These are phyloP conservation scores for Brienomyrus longianalis DNA, from an alignment of 2,113 vertebrate genomes.

Conservation along the genomic window DNA sequence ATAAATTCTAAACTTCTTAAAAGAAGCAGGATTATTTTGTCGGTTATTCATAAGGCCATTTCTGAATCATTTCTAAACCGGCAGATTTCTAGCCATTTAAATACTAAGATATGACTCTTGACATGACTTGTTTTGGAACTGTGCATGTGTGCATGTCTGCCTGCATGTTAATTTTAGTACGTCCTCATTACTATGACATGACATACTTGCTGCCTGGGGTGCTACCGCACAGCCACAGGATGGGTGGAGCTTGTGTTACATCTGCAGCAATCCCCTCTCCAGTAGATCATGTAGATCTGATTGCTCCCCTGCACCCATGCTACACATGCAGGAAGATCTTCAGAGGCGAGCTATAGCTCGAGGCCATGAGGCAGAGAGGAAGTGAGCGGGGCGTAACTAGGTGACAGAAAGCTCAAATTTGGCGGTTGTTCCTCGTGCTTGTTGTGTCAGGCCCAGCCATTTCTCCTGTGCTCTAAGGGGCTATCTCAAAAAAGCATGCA, in stretches of 20 bases:
- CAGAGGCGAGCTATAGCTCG: background rate
- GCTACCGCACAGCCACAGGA: background rate
- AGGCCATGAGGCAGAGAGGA: background rate
- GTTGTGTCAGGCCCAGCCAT: background rate
- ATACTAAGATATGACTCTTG: background rate
- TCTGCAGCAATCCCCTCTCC: background rate
- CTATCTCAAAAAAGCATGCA: background rate
- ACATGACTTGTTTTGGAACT: background rate
- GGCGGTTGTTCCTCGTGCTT: background rate
- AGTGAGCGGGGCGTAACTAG: background rate
- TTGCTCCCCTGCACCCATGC: background rate
- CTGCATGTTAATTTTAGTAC: background rate
- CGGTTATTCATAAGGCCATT: background rate
- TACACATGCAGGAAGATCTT: background rate
- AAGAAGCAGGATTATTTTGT: background rate
- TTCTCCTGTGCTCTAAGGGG: background rate
- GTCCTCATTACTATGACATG: background rate
- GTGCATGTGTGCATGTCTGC: background rate
- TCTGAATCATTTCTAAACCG: background rate
- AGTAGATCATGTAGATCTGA: background rate
- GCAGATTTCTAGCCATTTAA: background rate
- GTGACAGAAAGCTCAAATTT: background rate
- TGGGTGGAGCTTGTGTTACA: background rate
- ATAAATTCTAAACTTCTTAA: background rate
- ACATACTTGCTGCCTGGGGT: background rate